Percentiles rank a stretch among this genome's conserved stretches.
These are phyloP conservation scores for Pangasianodon gigas DNA, from an alignment of 2,113 vertebrate species.

Conservation along the genomic window DNA sequence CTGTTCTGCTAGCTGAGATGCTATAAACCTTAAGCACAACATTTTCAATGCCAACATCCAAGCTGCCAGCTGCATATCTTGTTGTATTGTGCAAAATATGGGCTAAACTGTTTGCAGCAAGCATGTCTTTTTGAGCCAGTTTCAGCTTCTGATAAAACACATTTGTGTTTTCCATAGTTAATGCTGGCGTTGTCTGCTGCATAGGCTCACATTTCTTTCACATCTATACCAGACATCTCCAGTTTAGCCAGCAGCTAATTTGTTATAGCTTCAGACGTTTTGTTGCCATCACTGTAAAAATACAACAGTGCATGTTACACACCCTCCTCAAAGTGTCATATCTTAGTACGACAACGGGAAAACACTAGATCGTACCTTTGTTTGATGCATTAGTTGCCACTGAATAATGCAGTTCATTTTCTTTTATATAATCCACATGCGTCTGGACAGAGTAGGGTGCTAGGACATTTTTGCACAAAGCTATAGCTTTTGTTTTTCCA, in stretches of 20 bases:
- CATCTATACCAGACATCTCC: conserved; percentile 13
- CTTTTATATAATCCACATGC: conserved; percentile 27
- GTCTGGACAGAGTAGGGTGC: conserved; percentile 23
- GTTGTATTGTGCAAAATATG: conserved; percentile 30
- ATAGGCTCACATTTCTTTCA: conserved; percentile 23
- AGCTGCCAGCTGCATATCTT: conserved; percentile 21
- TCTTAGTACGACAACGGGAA: conserved; percentile 16
- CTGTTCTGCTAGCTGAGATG: conserved; percentile 40
- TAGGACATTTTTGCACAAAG: conserved; percentile 18
- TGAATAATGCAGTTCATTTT: conserved; percentile 31
- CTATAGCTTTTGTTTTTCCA: conserved; percentile 24
- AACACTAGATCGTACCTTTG: neutral
- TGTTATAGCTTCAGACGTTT: neutral
- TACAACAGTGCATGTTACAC: conserved; percentile 19
- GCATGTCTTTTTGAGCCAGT: conserved; percentile 9
- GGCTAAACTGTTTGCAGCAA: conserved; percentile 30
- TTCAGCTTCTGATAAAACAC: conserved; percentile 34
- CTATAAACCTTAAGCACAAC: conserved; percentile 29
- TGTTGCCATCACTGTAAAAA: conserved; percentile 34
- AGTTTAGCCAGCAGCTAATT: conserved; percentile 28
- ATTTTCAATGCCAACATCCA: conserved; percentile 16
- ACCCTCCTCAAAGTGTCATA: conserved; percentile 36
- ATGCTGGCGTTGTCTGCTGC: neutral
- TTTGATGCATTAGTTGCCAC: neutral
- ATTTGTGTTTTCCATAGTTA: conserved; percentile 42